A percentile compares a stretch with the other conserved stretches of the same genome.
These are phyloP conservation scores for Microtus oregoni DNA, from an alignment of 2,113 vertebrate species.

Conservation along the genomic window DNA sequence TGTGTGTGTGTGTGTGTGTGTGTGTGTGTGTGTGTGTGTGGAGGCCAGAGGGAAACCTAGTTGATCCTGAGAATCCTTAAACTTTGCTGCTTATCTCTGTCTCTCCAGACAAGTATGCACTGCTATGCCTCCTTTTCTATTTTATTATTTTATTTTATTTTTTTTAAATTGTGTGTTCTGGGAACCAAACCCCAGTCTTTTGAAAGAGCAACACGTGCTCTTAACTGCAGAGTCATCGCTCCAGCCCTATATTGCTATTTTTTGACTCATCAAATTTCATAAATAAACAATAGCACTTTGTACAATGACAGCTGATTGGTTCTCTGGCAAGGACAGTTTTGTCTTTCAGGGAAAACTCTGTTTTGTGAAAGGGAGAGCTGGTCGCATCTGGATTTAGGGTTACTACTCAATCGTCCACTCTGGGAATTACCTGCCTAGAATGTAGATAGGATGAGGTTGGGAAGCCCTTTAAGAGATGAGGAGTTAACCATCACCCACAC, in stretches of 20 bases:
- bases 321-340: background rate
- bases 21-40: background rate
- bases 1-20: background rate
- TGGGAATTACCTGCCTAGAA: background rate
- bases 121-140: no score
- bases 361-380: accelerated
- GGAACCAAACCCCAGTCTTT: background rate
- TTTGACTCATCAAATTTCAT: background rate
- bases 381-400: background rate
- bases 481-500: accelerated
- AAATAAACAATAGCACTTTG: background rate
- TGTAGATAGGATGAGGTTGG: no score
- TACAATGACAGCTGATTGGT: background rate
- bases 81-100: no score
- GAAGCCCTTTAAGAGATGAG: background rate
- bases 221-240: background rate
- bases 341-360: background rate
- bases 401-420: no score
- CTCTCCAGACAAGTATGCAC: background rate
- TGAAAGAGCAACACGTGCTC: background rate
- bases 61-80: background rate
- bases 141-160: no score
- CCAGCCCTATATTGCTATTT: background rate
- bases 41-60: background rate
- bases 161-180: background rate